Conservation (phyloP, 2,113 vertebrate genomes). For the Leucosticte australis region DNA sequence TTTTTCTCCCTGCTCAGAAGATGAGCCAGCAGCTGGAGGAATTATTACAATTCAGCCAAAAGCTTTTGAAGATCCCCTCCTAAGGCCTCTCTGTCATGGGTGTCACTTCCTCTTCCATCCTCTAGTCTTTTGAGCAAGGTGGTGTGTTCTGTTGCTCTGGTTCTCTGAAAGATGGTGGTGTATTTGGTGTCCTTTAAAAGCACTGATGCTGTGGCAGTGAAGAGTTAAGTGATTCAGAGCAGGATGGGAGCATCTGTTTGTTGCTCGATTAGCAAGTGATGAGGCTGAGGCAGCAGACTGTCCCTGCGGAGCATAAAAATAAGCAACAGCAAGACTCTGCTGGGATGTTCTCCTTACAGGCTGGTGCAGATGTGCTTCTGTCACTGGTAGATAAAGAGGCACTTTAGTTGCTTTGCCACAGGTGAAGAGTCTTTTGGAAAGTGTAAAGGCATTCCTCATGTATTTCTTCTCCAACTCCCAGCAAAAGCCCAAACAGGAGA, state of each 20-base stretch:
- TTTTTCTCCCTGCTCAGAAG: not conserved
- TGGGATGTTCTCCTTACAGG: conserved; percentile 19
- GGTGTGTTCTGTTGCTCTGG: not conserved
- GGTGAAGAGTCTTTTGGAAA: not conserved
- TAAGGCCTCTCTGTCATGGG: not conserved
- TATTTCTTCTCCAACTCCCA: not conserved
- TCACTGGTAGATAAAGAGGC: not conserved
- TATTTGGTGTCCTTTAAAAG: conserved; percentile 12
- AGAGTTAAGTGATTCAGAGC: conserved; percentile 38
- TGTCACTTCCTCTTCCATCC: not conserved
- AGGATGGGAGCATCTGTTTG: conserved; percentile 54
- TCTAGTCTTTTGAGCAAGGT: not conserved
- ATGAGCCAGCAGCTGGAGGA: not conserved
- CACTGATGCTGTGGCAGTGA: not conserved
- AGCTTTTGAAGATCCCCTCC: not conserved
- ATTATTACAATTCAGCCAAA: not conserved
- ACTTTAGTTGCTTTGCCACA: not conserved
- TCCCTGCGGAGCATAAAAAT: conserved; percentile 45
- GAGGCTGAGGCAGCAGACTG: conserved; percentile 48
- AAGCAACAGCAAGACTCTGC: conserved; percentile 53
- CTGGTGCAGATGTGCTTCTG: not conserved
- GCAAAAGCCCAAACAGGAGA: not conserved
- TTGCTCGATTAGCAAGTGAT: conserved; percentile 60
- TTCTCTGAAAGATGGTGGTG: not conserved
- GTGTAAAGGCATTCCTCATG: not conserved